Conservation (phyloP, 2,888 invertebrate species). For the Callimorpha dominula region DNA sequence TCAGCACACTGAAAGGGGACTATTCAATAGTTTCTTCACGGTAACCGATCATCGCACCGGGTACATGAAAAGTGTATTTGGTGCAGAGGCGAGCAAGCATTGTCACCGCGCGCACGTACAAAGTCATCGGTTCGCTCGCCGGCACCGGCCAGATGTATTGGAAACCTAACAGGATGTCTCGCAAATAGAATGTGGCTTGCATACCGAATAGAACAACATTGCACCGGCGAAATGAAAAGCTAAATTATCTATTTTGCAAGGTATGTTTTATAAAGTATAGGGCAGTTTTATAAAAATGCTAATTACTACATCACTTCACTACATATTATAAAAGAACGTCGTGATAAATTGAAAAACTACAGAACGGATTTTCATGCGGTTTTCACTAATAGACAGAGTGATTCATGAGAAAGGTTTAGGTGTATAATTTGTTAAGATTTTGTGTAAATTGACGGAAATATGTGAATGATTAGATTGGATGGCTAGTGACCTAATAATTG, state of each 20-base stretch:
- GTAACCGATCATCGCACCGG: constrained; percentile 37
- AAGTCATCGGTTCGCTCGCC: constrained; percentile 68
- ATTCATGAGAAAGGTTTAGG: too few species aligned
- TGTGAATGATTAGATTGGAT: too few species aligned
- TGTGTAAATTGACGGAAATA: too few species aligned
- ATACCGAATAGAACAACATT: constrained; percentile 65
- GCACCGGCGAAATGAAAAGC: constrained; percentile 50
- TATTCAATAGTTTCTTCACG: constrained; percentile 20
- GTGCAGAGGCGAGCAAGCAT: constrained; percentile 45
- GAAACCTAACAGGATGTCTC: constrained; percentile 85
- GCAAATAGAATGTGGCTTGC: constrained; percentile 79
- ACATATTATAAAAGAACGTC: too few species aligned
- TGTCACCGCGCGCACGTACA: constrained; percentile 71
- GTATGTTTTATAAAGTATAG: constrained; percentile 24
- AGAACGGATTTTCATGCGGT: too few species aligned
- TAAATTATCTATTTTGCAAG: constrained; percentile 38
- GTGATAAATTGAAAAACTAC: too few species aligned
- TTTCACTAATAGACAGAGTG: too few species aligned
- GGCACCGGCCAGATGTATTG: constrained; percentile 81
- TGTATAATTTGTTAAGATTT: too few species aligned
- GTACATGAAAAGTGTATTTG: constrained; percentile 55
- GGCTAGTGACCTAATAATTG: too few species aligned
- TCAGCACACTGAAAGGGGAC: constrained; percentile 13
- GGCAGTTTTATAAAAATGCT: background rate
- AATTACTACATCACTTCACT: background rate